Percentiles rank a stretch among this genome's conserved stretches.
These are phyloP conservation scores for Pristionchus arcanus DNA, from an alignment of 2,888 invertebrate species.

Conservation along the genomic window DNA sequence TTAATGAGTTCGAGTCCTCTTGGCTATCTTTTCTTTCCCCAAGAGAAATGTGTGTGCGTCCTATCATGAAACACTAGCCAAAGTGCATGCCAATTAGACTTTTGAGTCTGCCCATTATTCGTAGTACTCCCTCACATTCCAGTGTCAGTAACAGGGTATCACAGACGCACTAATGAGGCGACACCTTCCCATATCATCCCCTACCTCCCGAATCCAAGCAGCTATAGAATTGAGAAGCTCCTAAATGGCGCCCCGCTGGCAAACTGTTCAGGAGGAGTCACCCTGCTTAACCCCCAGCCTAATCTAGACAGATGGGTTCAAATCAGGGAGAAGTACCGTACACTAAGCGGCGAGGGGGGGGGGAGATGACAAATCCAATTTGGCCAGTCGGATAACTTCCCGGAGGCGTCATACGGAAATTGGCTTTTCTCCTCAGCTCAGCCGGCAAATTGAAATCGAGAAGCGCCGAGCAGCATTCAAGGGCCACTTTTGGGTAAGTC, in stretches of 20 bases:
- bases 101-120: not conserved
- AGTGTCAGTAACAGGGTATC: not conserved
- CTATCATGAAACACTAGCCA: not conserved
- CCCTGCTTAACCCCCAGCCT: not conserved
- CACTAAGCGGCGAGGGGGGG: not conserved
- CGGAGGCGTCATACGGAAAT: constrained; percentile 4
- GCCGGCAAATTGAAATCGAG: constrained; percentile 36
- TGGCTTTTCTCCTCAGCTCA: not conserved
- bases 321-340: not conserved
- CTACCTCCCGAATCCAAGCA: not conserved
- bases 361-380: constrained; percentile 14
- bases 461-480: constrained; percentile 28
- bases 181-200: constrained; percentile 13
- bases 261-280: not conserved
- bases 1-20: not conserved
- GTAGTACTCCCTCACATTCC: not conserved
- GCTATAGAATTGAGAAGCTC: not conserved
- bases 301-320: constrained; percentile 46
- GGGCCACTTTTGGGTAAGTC: not conserved
- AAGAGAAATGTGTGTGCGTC: not conserved
- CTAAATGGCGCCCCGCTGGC: not conserved
- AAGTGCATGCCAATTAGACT: not conserved
- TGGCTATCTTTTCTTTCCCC: not conserved
- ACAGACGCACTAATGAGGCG: not conserved
- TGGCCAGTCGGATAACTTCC: not conserved